Base-by-base conservation (phyloP, 2,797 vertebrate genomes). In the Semaprochilodus insignis region DNA sequence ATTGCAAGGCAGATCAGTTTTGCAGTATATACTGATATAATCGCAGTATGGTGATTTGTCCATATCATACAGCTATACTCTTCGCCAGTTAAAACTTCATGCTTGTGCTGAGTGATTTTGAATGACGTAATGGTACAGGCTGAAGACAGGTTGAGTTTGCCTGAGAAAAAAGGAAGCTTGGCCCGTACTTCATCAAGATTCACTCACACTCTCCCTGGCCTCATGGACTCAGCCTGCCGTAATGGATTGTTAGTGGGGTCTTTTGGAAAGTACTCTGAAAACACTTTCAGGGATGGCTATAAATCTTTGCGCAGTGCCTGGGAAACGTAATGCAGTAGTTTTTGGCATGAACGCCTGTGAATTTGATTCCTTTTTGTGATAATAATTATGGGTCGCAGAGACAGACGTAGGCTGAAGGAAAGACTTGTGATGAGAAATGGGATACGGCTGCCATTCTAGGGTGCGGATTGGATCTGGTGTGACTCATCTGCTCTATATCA, bases 371-470 rank as follows among this genome's bases (percentile, higher is more conserved):
- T 79, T 74, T 27, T 57, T 69, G 52, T 40, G 59, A 67, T 62
- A 73, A 77, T 77, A 10, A 86, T 83, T 83, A 74, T 40, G 51
- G 36, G 59, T 71, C 62, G 40, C 59, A 21, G 60, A 36, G 25
- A 55, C 19, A 48, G 31, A 78, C 60, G 57, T 48, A 81, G 69
- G 66, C 27, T 62, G 74, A 80, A 52, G 57, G 76, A 55, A 81
- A 63, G 78, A 72, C 40, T 52, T 52, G 78, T 25, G 21, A 51
- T 80, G 78, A 81, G 78, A 62, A 78, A 80, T 83, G 34, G 79
- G 83, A 86, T 81, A 78, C 55, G 73, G 80, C 79, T 80, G 65
- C n/a, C n/a, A 40, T 78, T 67, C 25, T 27, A 85, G 54, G 70
- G 74, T 81, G 69, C 62, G 54, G 67, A 76, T 76, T 70, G 70